These are phyloP conservation scores for Serripes groenlandicus DNA, from an alignment of 2,888 invertebrate species.

Conservation along the genomic window DNA sequence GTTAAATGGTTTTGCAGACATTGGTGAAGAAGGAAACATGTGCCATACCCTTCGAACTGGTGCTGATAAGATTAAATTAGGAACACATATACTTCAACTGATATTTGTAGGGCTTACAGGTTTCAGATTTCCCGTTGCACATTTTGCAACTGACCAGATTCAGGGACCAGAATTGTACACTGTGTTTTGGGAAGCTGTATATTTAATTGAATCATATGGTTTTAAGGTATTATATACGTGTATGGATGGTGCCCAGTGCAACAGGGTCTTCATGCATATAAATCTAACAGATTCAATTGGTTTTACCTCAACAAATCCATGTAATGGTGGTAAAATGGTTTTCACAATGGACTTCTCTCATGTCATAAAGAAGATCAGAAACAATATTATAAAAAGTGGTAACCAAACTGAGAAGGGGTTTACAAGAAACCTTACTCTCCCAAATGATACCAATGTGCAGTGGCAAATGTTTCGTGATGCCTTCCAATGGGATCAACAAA, in stretches of 20 bases:
- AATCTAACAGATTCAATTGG: conserved; percentile 12
- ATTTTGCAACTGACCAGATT: conserved; percentile 26
- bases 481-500: conserved; percentile 59
- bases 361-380: conserved; percentile 50
- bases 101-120: too few relatives aligned
- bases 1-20: too few relatives aligned
- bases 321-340: conserved; percentile 5
- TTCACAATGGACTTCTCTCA: conserved; percentile 45
- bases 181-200: conserved; percentile 51
- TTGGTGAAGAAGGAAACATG: too few relatives aligned
- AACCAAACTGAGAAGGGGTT: conserved; percentile 5
- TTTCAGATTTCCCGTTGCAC: conserved; percentile 57
- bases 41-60: too few relatives aligned
- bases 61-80: too few relatives aligned
- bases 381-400: conserved; percentile 52
- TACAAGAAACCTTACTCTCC: conserved; percentile 41
- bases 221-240: conserved; percentile 40
- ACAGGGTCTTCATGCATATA: conserved; percentile 39
- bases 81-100: too few relatives aligned
- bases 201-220: conserved; percentile 30
- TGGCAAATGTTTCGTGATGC: conserved; percentile 64
- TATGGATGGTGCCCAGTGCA: conserved; percentile 44
- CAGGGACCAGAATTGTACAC: conserved; percentile 35
- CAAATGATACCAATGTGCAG: conserved; percentile 25
- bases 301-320: conserved; percentile 21